These are phyloP conservation scores for Phyllotreta striolata DNA, from an alignment of 2,888 invertebrate genomes.

Conservation along the genomic window DNA sequence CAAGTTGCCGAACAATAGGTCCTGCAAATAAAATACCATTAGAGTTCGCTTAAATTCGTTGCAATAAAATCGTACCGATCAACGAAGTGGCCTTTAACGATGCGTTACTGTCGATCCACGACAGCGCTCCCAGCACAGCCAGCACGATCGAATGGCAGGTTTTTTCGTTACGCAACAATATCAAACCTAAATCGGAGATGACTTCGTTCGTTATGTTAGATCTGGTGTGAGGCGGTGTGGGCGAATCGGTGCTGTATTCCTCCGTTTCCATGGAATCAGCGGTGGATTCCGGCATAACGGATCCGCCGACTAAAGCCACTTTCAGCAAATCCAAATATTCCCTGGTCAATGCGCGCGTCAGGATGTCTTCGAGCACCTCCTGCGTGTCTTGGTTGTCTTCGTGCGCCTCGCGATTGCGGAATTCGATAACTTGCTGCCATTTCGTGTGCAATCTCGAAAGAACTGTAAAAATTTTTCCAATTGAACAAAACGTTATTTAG, in stretches of 20 bases:
- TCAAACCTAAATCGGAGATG: slow-evolving; percentile 80
- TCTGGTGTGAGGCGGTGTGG: slow-evolving; percentile 62
- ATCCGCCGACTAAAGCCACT: slow-evolving; percentile 78
- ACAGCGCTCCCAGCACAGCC: slow-evolving; percentile 72
- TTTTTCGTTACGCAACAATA: slow-evolving; percentile 72
- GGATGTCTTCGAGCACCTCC: slow-evolving; percentile 85
- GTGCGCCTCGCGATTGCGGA: slow-evolving; percentile 78
- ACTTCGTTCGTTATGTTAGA: slow-evolving; percentile 70
- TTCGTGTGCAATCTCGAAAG: slow-evolving; percentile 74
- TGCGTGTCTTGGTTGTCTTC: slow-evolving; percentile 83
- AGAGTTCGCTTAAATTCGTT: neutral
- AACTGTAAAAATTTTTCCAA: slow-evolving; percentile 62
- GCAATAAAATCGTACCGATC: slow-evolving; percentile 39
- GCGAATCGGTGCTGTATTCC: slow-evolving; percentile 75
- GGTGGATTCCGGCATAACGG: slow-evolving; percentile 63
- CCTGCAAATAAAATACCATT: slow-evolving; percentile 53
- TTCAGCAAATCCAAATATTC: slow-evolving; percentile 86
- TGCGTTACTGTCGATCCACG: slow-evolving; percentile 87
- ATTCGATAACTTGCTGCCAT: slow-evolving; percentile 81
- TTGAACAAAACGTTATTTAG: neutral
- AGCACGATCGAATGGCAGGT: slow-evolving; percentile 72
- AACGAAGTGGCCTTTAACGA: slow-evolving; percentile 82
- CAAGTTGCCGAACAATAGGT: slow-evolving; percentile 74
- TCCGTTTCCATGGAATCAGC: slow-evolving; percentile 71
- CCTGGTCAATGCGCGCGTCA: slow-evolving; percentile 84